A percentile compares a stretch with the other conserved stretches of the same genome.
Conservation (phyloP, 2,888 invertebrate genomes). For the Tinea semifulvella region DNA sequence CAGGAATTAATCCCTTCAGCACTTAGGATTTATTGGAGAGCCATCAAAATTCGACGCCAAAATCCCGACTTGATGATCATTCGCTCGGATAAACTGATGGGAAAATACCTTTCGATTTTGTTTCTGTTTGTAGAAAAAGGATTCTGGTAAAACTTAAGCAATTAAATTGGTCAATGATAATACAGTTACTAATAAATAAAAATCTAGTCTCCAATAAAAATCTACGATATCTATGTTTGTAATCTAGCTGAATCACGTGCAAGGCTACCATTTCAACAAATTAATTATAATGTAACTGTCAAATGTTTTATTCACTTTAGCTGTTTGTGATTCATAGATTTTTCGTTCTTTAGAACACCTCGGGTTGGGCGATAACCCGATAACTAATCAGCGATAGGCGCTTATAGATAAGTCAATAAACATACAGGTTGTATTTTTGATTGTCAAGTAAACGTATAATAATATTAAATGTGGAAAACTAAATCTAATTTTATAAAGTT, state of each 20-base stretch:
- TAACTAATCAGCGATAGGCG: constrained; percentile 61
- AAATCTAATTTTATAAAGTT: no score
- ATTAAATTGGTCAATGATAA: no score
- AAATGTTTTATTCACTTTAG: background rate
- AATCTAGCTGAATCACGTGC: background rate
- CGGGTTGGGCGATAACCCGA: constrained; percentile 45
- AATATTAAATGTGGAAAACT: no score
- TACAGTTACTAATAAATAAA: no score
- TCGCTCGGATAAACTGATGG: constrained; percentile 2
- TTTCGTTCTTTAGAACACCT: constrained; percentile 3
- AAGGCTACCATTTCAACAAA: background rate
- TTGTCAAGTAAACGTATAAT: no score
- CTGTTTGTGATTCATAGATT: background rate
- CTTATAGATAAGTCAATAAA: constrained; percentile 34
- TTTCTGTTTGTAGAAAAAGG: no score
- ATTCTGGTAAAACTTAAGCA: no score
- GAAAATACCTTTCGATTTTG: no score
- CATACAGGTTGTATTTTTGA: constrained; percentile 39
- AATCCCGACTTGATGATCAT: constrained; percentile 4
- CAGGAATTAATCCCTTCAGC: constrained; percentile 36
- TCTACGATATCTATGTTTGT: no score
- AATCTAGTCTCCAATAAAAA: no score
- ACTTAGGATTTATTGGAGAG: constrained; percentile 40
- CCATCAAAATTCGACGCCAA: constrained; percentile 10
- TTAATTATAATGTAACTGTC: background rate